Percentiles rank a stretch among this genome's conserved stretches.
phyloP scores from a whole-genome alignment of 2,113 vertebrate species.

The Camarhynchus parvulus region DNA sequence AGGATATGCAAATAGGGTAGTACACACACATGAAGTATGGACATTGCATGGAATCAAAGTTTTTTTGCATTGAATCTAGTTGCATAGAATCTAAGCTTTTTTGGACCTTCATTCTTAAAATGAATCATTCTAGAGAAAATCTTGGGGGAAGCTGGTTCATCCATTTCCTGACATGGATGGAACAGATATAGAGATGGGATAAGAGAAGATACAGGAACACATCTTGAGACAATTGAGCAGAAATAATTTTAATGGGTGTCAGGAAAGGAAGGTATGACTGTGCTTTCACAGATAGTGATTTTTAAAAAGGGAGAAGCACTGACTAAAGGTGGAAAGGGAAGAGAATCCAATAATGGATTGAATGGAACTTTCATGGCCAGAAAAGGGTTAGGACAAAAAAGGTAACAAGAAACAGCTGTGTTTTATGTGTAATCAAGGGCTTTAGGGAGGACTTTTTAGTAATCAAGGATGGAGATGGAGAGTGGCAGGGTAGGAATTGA shows the following conservation, averaged over 20 bases:
- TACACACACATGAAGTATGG: not conserved
- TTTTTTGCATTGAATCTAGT: not conserved
- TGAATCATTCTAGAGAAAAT: not conserved
- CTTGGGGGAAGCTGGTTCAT: not conserved
- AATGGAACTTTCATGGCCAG: not conserved
- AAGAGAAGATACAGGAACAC: not conserved
- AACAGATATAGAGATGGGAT: not conserved
- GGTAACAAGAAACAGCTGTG: not conserved
- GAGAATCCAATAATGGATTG: not conserved
- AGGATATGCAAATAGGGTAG: not conserved
- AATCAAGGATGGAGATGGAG: not conserved
- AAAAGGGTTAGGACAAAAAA: not conserved
- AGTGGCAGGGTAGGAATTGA: not conserved
- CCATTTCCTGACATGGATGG: not conserved
- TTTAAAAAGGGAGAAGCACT: not conserved
- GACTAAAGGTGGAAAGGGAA: not conserved
- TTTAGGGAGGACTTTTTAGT: not conserved
- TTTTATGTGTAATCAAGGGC: not conserved
- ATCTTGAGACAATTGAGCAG: not conserved
- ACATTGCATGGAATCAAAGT: not conserved
- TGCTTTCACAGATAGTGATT: not conserved
- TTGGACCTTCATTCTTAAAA: not conserved
- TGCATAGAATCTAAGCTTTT: not conserved
- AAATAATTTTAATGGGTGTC: not conserved
- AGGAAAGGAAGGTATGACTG: not conserved